phyloP scores from a whole-genome alignment of 1,140 invertebrate genomes.

The Akabosia matsudoensis region DNA sequence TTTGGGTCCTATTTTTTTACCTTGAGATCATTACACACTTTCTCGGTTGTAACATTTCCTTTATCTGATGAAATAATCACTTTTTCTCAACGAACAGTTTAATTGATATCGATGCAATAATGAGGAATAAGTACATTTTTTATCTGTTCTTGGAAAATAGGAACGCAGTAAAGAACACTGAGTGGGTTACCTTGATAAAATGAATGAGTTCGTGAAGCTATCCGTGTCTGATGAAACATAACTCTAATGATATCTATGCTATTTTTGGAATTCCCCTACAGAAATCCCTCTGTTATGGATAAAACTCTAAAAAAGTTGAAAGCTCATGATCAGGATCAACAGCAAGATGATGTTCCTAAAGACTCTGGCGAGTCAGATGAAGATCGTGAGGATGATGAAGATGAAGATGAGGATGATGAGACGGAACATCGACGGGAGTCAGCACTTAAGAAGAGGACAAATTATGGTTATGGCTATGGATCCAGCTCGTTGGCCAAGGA shows the following conservation, averaged over 20 bases:
- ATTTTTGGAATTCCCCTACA: not conserved
- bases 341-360: not conserved
- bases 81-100: too few relatives aligned
- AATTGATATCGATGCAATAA: too few relatives aligned
- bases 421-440: not conserved
- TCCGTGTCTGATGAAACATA: not conserved
- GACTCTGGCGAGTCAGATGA: conserved; percentile 6
- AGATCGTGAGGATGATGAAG: not conserved
- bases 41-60: too few relatives aligned
- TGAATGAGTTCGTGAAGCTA: too few relatives aligned
- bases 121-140: too few relatives aligned
- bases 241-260: not conserved
- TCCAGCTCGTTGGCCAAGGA: not conserved
- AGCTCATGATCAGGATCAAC: not conserved
- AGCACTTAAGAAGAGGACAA: not conserved
- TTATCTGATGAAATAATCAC: too few relatives aligned
- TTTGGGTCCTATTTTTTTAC: too few relatives aligned
- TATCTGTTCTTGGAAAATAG: too few relatives aligned
- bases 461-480: not conserved
- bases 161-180: too few relatives aligned
- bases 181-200: too few relatives aligned
- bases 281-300: conserved; percentile 13
- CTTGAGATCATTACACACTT: too few relatives aligned
- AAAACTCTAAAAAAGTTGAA: not conserved
- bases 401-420: conserved; percentile 13